These are phyloP conservation scores for Deladenus siricidicola DNA, from an alignment of 2,888 invertebrate species.

Conservation along the genomic window DNA sequence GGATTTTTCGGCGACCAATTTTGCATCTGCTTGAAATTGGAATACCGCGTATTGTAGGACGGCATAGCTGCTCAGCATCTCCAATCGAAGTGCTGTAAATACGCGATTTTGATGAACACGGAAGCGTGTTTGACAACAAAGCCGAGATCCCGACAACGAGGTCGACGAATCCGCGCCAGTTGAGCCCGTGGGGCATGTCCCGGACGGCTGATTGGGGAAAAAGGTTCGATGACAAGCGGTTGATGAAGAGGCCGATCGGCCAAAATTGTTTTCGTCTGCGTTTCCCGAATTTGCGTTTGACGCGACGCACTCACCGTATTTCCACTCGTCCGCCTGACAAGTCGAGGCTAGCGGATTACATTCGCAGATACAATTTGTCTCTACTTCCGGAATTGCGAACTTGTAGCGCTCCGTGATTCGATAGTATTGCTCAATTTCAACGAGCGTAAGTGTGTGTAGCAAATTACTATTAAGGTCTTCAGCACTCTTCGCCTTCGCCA, in stretches of 20 bases:
- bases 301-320: constrained; percentile 17
- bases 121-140: constrained; percentile 48
- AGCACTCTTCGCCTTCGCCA: background rate
- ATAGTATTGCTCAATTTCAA: constrained; percentile 48
- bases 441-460: constrained; percentile 44
- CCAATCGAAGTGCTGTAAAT: constrained; percentile 45
- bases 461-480: background rate
- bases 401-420: constrained; percentile 48
- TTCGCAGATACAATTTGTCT: constrained; percentile 48
- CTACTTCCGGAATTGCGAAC: constrained; percentile 51
- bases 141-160: constrained; percentile 25
- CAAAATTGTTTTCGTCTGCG: too few relatives aligned
- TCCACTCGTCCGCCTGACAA: constrained; percentile 30
- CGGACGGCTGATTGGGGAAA: constrained; percentile 48
- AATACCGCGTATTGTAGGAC: constrained; percentile 47
- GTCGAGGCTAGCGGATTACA: constrained; percentile 34
- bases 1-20: background rate
- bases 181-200: constrained; percentile 36
- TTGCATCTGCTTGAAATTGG: constrained; percentile 23
- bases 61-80: constrained; percentile 44
- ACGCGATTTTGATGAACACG: constrained; percentile 34
- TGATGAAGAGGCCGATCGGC: constrained; percentile 35
- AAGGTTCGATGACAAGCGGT: constrained; percentile 48
- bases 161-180: constrained; percentile 1
- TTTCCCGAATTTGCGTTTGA: background rate